Base-by-base conservation (phyloP, 2,113 vertebrate genomes). In the Coreoperca whiteheadi region DNA sequence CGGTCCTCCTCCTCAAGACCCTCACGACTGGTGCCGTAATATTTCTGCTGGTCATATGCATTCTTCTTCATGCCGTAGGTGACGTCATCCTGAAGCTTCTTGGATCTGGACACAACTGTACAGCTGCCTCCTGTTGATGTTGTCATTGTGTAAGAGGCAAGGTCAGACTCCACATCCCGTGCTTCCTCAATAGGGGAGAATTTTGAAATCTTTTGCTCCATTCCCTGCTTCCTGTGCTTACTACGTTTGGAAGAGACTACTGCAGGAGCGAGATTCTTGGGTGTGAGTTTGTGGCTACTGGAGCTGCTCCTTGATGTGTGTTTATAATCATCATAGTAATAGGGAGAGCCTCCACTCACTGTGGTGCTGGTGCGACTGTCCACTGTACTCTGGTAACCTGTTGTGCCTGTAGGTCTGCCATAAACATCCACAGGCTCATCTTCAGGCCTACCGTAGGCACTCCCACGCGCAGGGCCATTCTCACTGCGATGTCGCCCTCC, bases 121-220 rank as follows among this genome's bases (percentile, higher is more conserved):
- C 97, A 96, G 87, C 96, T 95, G 48, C 95, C 95, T 66, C 95
- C 95, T 25, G 96, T 94, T 0, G 97, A 95, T n/a, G 97, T 95
- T 3, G 96, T 96, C 73, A 95, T 93, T 1, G 96, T 95, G 10
- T 98, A 99, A 78, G 98, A 96, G 41, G 98, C 98, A 77, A 99
- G 93, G 86, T 99, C 98, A 1, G 97, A 97, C 86, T 99, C 98
- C 61, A 99, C 98, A 0, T 99, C 98, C 89, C 97, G 97, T 86
- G 98, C 98, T 94, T 99, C 98, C 91, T 99, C 98, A 0, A 99
- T 99, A 18, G 98, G 98, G 0, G 98, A 99, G 93, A 99, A 99
- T 92, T 99, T 99, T 2, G 98, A 99, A 86, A 99, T 97, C 93
- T 99, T 99, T 85, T 99, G 98, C 81, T 99, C 98, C 94, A 99